Base-by-base conservation (phyloP, 1,140 invertebrate genomes). In the Apis dorsata region DNA sequence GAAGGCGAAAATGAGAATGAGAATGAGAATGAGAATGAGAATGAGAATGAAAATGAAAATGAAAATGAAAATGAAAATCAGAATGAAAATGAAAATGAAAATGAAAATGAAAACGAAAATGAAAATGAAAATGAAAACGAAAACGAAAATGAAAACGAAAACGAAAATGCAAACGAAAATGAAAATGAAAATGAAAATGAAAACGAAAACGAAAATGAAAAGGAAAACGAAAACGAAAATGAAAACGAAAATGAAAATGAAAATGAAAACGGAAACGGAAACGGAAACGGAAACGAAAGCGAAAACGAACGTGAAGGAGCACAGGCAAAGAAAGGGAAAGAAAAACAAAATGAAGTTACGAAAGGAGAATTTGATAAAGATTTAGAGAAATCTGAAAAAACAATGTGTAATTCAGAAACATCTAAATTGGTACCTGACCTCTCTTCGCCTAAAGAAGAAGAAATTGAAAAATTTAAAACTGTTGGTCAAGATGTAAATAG, bases 371-470 rank as follows among this genome's bases (percentile, higher is more conserved):
- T 76, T 63, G 86, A 85, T 62, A 88, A 88, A 66, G 79, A 82
- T 72, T 76, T 76, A 24, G 86, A 85, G 57, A 79, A 44, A 44
- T 44, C 34, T 65, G 87, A 73, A 24, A 79, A 88, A 76, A 21
- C 79, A 34, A 59, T 83, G 49, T 71, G 79, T 78, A 88, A 44
- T 59, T 75, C 82, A 63, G 87, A 89, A 79, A 66, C 86, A 74
- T 85, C 76, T 59, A 89, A 89, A 89, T 77, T 82, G 86, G 88
- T 86, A 81, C 88, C 83, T 85, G 82, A 86, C 82, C 79, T 86
- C 75, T 55, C 68, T 79, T 84, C 70, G 59, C 69, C 79, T 62
- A 86, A 89, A 63, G 80, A 84, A 28, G 87, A 87, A 57, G 85
- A 85, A 80, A 49, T 75, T 28, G 82, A 88, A 21, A 86, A 79